These are phyloP conservation scores for Atethmia centrago DNA, from an alignment of 2,888 invertebrate genomes.

Conservation along the genomic window DNA sequence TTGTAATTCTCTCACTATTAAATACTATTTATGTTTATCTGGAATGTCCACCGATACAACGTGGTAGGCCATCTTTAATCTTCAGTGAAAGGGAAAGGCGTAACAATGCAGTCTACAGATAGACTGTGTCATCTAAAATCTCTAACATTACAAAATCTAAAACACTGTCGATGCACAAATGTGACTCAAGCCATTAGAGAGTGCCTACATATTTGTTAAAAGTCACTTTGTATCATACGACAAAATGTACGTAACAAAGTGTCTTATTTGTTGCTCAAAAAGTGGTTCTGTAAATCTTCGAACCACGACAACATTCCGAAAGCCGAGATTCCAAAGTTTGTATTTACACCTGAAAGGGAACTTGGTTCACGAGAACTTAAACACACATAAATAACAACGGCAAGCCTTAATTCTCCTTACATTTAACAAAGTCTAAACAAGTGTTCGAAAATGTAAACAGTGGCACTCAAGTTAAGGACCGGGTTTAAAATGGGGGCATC, in stretches of 20 bases:
- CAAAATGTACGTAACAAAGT: neutral
- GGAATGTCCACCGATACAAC: neutral
- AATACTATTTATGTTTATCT: too few relatives aligned
- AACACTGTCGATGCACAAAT: neutral
- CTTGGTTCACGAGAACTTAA: slow-evolving; percentile 38
- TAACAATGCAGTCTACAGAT: neutral
- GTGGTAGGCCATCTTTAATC: neutral
- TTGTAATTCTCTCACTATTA: neutral
- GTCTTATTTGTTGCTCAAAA: neutral
- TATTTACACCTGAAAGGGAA: slow-evolving; percentile 24
- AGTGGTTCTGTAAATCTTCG: slow-evolving; percentile 22
- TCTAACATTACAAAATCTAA: neutral
- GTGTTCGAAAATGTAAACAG: slow-evolving; percentile 54
- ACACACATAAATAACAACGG: slow-evolving; percentile 28
- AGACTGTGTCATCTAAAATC: neutral
- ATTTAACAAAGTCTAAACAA: slow-evolving; percentile 46
- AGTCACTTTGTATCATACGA: neutral
- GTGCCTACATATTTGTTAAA: neutral
- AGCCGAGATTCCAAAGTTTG: slow-evolving; percentile 15
- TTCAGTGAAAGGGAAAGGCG: too few relatives aligned
- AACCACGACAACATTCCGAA: neutral
- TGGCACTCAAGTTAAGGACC: slow-evolving; percentile 37
- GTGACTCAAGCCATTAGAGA: neutral
- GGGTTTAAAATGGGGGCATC: slow-evolving; percentile 60
- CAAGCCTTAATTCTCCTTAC: slow-evolving; percentile 31